These are phyloP conservation scores for Miichthys miiuy DNA, from an alignment of 2,797 vertebrate species.

Conservation along the genomic window DNA sequence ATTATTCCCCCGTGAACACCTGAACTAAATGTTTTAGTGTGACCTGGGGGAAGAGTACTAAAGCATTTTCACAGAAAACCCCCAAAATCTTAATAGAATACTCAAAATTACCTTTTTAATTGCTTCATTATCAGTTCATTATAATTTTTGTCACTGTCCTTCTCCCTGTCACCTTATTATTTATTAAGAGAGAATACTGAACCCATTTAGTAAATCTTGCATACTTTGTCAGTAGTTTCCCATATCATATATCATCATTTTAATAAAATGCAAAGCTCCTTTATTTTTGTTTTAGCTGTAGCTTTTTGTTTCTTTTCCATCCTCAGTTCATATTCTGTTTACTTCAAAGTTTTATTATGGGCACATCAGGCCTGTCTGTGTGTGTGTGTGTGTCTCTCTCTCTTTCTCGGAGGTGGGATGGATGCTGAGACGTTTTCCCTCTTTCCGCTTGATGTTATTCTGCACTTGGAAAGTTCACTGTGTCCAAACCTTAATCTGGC, in stretches of 20 bases:
- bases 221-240: neutral
- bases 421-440: constrained; percentile 35
- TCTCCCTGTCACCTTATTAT: neutral
- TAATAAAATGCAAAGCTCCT: neutral
- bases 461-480: constrained; percentile 44
- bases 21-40: constrained; percentile 37
- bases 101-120: constrained; percentile 31
- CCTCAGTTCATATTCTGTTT: constrained; percentile 22
- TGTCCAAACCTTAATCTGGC: constrained; percentile 44
- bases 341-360: constrained; percentile 10
- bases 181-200: constrained; percentile 3
- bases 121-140: constrained; percentile 21
- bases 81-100: constrained; percentile 8
- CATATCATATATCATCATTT: neutral
- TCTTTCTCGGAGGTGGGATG: constrained; percentile 9
- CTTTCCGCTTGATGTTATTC: constrained; percentile 47
- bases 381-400: neutral
- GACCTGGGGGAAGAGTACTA: constrained; percentile 23
- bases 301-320: constrained; percentile 16
- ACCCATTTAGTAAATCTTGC: neutral
- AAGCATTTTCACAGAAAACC: constrained; percentile 4
- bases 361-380: neutral
- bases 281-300: neutral
- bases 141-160: constrained; percentile 10
- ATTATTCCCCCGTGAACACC: constrained; percentile 14